Evolutionary conservation across 2,113 vertebrate genomes (phyloP).

Genomic region (Meles meles): DNA sequence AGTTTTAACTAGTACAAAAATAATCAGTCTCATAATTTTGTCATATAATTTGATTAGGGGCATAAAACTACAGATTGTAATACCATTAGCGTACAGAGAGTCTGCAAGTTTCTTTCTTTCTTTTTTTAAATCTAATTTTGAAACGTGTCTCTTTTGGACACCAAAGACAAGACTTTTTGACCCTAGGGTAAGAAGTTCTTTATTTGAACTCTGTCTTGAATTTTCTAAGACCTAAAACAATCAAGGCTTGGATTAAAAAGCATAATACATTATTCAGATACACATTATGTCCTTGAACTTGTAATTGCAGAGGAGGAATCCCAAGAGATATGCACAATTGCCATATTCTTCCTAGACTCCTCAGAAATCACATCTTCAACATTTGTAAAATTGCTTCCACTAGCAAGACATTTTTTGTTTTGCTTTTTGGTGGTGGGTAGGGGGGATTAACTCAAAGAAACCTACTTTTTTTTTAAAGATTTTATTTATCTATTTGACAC

Average conservation of each 20-base stretch:
- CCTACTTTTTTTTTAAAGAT: not conserved
- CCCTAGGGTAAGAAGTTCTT: not conserved
- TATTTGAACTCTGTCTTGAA: conserved; percentile 2
- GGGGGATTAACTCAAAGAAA: not conserved
- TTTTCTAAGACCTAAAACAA: conserved; percentile 4
- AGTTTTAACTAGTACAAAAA: conserved; percentile 32
- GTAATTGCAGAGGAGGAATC: not conserved
- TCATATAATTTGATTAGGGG: conserved; percentile 17
- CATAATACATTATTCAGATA: not conserved
- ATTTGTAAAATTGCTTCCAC: not conserved
- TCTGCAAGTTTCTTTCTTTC: not conserved
- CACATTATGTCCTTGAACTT: not conserved
- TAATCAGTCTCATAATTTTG: not conserved
- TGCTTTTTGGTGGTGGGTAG: not conserved
- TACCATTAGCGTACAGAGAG: not conserved
- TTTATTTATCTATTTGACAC: too few relatives aligned
- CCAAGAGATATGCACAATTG: not conserved
- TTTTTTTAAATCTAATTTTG: not conserved
- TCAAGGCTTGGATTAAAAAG: not conserved
- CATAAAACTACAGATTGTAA: not conserved
- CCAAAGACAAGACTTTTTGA: not conserved
- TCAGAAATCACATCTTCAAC: not conserved
- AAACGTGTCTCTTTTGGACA: not conserved
- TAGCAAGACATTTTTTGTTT: not conserved
- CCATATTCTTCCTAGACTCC: not conserved